Conservation (phyloP, 1,140 invertebrate species). For the Epicauta chinensis region DNA sequence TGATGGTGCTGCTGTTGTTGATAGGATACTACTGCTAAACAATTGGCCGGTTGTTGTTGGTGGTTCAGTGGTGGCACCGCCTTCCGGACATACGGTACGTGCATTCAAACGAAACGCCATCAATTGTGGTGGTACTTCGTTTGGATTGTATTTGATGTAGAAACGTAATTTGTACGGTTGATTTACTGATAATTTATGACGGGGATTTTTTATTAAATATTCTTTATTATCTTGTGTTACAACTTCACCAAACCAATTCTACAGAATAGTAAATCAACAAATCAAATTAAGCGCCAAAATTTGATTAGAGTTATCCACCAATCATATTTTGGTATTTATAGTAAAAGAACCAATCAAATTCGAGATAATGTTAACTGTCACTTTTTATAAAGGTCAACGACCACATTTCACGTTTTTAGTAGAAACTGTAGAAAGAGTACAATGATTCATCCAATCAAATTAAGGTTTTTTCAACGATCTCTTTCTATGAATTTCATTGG, state of each 20-base stretch:
- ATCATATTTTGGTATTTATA: no score
- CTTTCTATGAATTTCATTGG: no score
- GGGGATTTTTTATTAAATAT: constrained; percentile 37
- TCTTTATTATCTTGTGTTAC: constrained; percentile 35
- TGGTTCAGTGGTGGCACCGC: constrained; percentile 20
- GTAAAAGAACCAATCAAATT: no score
- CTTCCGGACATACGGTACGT: constrained; percentile 33
- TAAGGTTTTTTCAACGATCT: no score
- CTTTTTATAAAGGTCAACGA: no score
- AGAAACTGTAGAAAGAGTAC: no score
- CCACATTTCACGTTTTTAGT: no score
- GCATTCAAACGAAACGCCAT: constrained; percentile 33
- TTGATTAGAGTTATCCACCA: no score
- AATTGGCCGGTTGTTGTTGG: constrained; percentile 20
- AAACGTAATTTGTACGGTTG: constrained; percentile 32
- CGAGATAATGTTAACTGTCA: no score
- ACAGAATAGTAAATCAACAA: constrained; percentile 15
- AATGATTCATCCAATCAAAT: no score
- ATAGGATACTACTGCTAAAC: constrained; percentile 21
- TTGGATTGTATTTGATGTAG: constrained; percentile 37
- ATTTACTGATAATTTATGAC: constrained; percentile 30
- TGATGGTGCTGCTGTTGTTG: not conserved
- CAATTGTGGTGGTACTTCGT: constrained; percentile 29
- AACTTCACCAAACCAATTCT: constrained; percentile 43
- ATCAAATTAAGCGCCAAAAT: not conserved